Evolutionary conservation across 2,888 invertebrate species (phyloP).

Genomic region (Eurytoma adleriae): DNA sequence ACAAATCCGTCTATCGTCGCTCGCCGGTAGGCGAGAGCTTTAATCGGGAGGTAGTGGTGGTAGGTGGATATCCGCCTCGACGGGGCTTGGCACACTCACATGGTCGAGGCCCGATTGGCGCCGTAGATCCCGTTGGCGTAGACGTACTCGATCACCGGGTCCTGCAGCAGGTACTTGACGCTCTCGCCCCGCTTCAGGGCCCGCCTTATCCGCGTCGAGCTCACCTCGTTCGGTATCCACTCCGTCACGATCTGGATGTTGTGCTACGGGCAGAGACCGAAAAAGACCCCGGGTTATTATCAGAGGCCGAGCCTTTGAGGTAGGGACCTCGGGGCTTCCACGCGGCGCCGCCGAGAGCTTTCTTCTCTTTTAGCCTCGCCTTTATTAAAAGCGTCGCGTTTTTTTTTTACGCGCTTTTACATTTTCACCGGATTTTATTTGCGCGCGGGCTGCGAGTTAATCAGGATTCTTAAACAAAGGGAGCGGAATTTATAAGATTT

Average conservation of each 20-base stretch:
- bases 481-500: too few species aligned
- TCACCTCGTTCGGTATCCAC: constrained; percentile 96
- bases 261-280: constrained; percentile 77
- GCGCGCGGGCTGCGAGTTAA: too few species aligned
- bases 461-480: too few species aligned
- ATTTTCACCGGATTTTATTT: too few species aligned
- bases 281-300: neutral
- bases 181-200: constrained; percentile 88
- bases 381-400: too few species aligned
- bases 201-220: constrained; percentile 92
- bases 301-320: too few species aligned
- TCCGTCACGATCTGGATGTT: constrained; percentile 94
- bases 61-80: neutral
- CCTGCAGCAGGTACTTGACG: constrained; percentile 90
- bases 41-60: neutral
- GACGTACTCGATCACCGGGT: constrained; percentile 89
- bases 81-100: constrained; percentile 45
- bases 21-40: neutral
- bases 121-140: constrained; percentile 84
- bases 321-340: too few species aligned
- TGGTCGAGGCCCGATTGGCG: constrained; percentile 63
- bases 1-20: neutral
- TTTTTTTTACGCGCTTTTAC: too few species aligned
- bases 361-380: too few species aligned
- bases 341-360: too few species aligned